Evolutionary conservation across 2,113 vertebrate species (phyloP).

Genomic region (Sylvia atricapilla): DNA sequence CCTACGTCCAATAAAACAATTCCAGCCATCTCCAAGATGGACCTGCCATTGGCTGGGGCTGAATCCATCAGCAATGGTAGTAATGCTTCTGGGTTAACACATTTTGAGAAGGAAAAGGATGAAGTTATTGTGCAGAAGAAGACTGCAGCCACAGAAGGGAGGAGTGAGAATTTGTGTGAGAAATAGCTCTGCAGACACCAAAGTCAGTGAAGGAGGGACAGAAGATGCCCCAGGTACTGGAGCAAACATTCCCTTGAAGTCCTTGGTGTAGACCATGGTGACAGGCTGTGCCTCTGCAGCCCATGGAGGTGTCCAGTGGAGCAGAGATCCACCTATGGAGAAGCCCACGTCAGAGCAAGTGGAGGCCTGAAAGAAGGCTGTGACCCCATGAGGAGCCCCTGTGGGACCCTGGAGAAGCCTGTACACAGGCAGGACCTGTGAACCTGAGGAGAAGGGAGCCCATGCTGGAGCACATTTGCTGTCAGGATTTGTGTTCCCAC

Average conservation of each 20-base stretch:
- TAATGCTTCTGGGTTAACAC: not conserved
- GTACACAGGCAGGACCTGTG: not conserved
- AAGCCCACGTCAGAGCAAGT: not conserved
- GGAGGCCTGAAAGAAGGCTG: not conserved
- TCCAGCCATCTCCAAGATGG: not conserved
- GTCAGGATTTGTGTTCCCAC: not conserved
- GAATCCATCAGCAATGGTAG: accelerated
- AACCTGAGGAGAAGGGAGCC: not conserved
- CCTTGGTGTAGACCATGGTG: not conserved
- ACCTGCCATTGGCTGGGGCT: not conserved
- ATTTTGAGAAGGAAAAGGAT: not conserved
- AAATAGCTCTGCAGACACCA: not conserved
- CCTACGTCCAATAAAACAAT: accelerated
- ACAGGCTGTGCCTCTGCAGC: not conserved
- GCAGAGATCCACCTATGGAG: not conserved
- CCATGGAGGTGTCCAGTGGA: not conserved
- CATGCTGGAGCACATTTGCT: not conserved
- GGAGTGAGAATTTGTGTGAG: not conserved
- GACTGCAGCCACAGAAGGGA: not conserved
- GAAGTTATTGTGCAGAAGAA: not conserved
- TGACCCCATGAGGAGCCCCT: not conserved
- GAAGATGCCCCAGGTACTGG: not conserved
- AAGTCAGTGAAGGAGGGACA: not conserved
- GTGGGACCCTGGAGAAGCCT: not conserved
- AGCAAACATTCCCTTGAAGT: not conserved